Conservation (phyloP, 2,113 vertebrate species). For the Empidonax traillii region DNA sequence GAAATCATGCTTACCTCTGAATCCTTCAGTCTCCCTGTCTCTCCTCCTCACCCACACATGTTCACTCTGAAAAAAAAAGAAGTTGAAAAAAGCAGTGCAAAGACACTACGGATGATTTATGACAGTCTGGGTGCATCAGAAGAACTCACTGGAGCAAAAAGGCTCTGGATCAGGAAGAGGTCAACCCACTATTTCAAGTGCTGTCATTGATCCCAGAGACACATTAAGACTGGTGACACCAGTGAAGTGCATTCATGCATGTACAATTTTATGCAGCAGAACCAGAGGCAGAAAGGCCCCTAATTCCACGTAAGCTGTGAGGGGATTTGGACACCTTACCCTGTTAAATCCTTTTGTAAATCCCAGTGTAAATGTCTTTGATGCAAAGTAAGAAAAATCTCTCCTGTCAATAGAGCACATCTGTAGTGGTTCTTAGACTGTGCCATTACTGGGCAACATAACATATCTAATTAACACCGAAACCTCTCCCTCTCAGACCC, state of each 20-base stretch:
- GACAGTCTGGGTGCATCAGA: neutral
- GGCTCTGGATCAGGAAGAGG: neutral
- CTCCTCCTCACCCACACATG: neutral
- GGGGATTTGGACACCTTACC: neutral
- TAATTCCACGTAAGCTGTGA: neutral
- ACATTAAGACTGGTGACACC: neutral
- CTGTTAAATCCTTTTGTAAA: neutral
- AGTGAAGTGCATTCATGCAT: neutral
- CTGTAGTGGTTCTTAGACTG: neutral
- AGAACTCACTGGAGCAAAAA: neutral
- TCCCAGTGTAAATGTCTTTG: neutral
- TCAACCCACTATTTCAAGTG: neutral
- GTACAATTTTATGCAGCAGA: neutral
- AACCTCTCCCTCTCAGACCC: neutral
- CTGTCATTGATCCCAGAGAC: neutral
- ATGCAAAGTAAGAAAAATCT: slow-evolving; percentile 10
- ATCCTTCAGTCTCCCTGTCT: neutral
- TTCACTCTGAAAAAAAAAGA: neutral
- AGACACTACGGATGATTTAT: slow-evolving; percentile 1
- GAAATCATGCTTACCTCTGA: neutral
- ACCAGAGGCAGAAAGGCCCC: neutral
- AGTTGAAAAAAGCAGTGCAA: neutral
- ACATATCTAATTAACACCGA: neutral
- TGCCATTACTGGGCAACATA: neutral
- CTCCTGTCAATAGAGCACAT: neutral